A percentile compares a stretch with the other conserved stretches of the same genome.
Conservation (phyloP, 2,797 vertebrate genomes). For the Luscinia luscinia region DNA sequence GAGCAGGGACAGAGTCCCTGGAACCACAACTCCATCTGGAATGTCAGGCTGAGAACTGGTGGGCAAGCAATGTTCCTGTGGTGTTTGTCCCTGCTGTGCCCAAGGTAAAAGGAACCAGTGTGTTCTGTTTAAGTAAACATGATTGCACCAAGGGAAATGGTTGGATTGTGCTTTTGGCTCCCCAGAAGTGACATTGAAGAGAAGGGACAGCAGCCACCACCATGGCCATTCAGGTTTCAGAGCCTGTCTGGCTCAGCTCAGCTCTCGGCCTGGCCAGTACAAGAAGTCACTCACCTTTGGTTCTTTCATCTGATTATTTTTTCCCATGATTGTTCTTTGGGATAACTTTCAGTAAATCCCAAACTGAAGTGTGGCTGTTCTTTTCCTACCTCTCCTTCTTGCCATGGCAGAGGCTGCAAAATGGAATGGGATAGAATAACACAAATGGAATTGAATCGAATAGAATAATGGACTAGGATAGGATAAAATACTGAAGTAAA, state of each 20-base stretch:
- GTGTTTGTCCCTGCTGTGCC: background rate
- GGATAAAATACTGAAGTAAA: background rate
- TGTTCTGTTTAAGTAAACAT: background rate
- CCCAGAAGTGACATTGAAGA: background rate
- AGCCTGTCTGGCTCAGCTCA: accelerated
- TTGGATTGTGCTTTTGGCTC: background rate
- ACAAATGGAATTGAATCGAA: no score
- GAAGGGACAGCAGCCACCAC: background rate
- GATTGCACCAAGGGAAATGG: background rate
- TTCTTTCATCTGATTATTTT: background rate
- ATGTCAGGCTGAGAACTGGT: background rate
- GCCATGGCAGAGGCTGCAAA: background rate
- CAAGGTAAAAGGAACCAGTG: background rate
- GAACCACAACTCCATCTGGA: background rate
- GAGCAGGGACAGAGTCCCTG: background rate
- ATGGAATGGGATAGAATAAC: background rate
- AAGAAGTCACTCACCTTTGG: background rate
- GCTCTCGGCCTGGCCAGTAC: background rate
- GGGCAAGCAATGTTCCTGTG: background rate
- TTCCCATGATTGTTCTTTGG: background rate
- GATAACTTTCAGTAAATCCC: background rate
- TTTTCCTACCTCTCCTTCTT: background rate
- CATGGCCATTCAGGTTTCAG: background rate
- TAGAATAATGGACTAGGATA: background rate
- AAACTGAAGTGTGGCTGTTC: background rate